Evolutionary conservation across 2,888 invertebrate species (phyloP).

Genomic region (Ormyrus nitidulus): DNA sequence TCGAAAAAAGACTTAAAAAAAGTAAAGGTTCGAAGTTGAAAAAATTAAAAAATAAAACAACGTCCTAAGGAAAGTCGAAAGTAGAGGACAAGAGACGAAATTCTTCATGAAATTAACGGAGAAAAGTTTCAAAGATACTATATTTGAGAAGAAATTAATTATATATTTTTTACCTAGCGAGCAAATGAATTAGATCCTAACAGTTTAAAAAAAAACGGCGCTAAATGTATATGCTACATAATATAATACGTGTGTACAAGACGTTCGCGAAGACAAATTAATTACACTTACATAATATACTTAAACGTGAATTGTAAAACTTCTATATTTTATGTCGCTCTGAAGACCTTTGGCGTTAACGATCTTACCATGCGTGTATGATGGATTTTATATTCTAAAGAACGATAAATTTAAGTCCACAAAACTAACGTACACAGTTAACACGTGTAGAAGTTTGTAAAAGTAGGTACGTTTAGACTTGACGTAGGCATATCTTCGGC

Average conservation of each 20-base stretch:
- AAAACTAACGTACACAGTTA: conserved; percentile 3
- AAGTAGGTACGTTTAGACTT: conserved; percentile 39
- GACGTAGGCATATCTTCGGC: conserved; percentile 38
- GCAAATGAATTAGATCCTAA: conserved; percentile 30
- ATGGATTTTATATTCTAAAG: conserved; percentile 68
- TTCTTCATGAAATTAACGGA: too few species aligned
- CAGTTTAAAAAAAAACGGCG: conserved; percentile 26
- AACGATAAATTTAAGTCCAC: conserved; percentile 36
- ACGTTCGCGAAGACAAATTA: conserved; percentile 31
- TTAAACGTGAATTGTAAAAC: conserved; percentile 46
- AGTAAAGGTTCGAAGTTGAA: neutral
- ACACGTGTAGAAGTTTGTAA: conserved; percentile 21
- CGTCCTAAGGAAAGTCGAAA: too few species aligned
- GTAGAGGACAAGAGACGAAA: too few species aligned
- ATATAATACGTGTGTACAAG: conserved; percentile 29
- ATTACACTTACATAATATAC: conserved; percentile 1
- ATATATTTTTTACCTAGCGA: conserved; percentile 47
- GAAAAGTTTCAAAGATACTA: conserved; percentile 15
- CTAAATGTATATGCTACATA: conserved; percentile 21
- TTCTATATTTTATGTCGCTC: conserved; percentile 62
- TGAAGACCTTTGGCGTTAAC: conserved; percentile 52
- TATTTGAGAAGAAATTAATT: conserved; percentile 36
- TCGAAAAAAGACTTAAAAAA: neutral
- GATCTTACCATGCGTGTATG: conserved; percentile 59
- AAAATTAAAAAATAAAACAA: too few species aligned